Conservation (phyloP, 2,888 invertebrate genomes). For the Hoplodrina blanda region DNA sequence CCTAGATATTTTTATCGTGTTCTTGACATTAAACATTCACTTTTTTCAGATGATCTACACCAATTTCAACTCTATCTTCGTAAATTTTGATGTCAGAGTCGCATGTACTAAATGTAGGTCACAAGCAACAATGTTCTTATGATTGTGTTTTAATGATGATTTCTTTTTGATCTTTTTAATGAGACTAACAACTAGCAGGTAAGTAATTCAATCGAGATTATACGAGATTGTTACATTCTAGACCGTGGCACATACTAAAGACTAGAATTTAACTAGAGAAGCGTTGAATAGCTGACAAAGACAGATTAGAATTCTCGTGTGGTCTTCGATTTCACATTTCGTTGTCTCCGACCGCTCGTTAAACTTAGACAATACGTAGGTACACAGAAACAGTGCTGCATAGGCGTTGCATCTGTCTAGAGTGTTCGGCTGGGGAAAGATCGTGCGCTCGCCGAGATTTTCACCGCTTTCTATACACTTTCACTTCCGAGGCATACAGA, state of each 20-base stretch:
- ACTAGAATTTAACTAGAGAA: constrained; percentile 2
- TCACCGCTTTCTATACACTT: constrained; percentile 83
- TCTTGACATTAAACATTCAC: constrained; percentile 79
- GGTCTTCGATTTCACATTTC: constrained; percentile 57
- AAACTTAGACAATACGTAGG: constrained; percentile 51
- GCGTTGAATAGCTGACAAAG: constrained; percentile 14
- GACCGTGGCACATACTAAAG: constrained; percentile 10
- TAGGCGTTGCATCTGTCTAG: constrained; percentile 73
- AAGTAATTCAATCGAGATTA: constrained; percentile 35
- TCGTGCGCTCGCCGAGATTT: constrained; percentile 71
- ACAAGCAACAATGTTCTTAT: constrained; percentile 66
- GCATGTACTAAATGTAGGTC: constrained; percentile 66
- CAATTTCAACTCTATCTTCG: constrained; percentile 65
- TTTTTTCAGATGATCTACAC: constrained; percentile 63
- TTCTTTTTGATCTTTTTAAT: constrained; percentile 69
- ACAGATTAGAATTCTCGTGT: constrained; percentile 41
- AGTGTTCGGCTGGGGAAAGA: constrained; percentile 68
- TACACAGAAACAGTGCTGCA: constrained; percentile 66
- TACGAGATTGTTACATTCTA: constrained; percentile 35
- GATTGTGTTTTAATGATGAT: constrained; percentile 74
- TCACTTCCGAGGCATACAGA: constrained; percentile 77
- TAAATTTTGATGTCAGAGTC: constrained; percentile 55
- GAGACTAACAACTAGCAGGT: constrained; percentile 36
- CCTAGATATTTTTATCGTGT: constrained; percentile 79
- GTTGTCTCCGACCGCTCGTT: constrained; percentile 43